Evolutionary conservation across 2,888 invertebrate species (phyloP), one percentile per base, ranked within the genome.

Genomic region (Helobdella robusta): DNA sequence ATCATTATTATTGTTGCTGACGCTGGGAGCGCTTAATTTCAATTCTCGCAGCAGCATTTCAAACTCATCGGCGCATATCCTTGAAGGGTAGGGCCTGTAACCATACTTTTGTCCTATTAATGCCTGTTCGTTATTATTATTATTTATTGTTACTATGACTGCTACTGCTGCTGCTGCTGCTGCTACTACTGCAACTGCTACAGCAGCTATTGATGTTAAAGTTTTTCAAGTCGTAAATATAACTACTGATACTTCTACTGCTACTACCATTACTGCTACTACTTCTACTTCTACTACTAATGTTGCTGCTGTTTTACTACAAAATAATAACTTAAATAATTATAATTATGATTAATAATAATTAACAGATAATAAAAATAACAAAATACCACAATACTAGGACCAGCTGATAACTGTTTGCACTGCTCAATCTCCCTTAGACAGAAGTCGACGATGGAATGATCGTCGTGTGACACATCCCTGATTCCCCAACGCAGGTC

Each of bases 41-140:
- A 78, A 64, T 2, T 70, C 71, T 0, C 59, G 54, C 25, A 67
- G 48, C 8, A 78, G 64, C 11, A 68, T 67, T 25, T 75, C 72
- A 69, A 73, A 75, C 61, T 75, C 75, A 0, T 68, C 61, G 25
- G 70, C 68, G 6, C 64, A 44, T 11, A 78, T 74, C n/a, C 68
- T 69, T 2, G 73, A 65, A 1, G 76, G 77, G 46, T 75, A 69
- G 1, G 71, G 72, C 23, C 73, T 68, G 23, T 67, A 69, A 11
- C 77, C 77, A 69, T 78, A 77, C 63, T 74, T 75, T 68, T 78
- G 75, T n/a, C 78, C 77, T 25, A 77, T 56, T 30, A 78, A 71
- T 4, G 72, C 70, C 78, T 77, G 66, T 40, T 40, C n/a, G 44
- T n/a, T n/a, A 15, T 40, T 40, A 15, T 40, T 40, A 15, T 40